Base-by-base conservation (phyloP, 2,113 vertebrate species). In the Sardina pilchardus region DNA sequence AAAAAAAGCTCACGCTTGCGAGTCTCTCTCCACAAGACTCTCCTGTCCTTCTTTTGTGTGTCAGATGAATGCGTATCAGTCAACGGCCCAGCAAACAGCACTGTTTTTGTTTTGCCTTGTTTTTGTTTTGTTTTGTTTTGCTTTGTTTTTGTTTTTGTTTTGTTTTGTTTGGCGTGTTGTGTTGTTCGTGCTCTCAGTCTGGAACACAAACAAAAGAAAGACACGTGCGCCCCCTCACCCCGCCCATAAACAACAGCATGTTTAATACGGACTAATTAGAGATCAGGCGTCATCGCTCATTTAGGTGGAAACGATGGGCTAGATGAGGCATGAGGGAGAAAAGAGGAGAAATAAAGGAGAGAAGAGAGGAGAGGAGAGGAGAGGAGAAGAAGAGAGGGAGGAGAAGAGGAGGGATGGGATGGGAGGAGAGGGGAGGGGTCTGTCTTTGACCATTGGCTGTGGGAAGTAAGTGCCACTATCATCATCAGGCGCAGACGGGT, bases 401-500 rank as follows among this genome's bases (percentile, higher is more conserved):
- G 30, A 75, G 26, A 34, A 36, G 67, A 34, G n/a, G 59, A 10
- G 63, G 26, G 30, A 7, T 30, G 8, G 24, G 30, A 12, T 8
- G 2, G 63, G 12, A 63, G 9, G 26, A 34, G 63, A 9, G 10
- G 9, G 34, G 26, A 36, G 71, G 71, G 14, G 63, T 26, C 9
- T 30, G 63, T 67, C 63, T 67, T 67, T 67, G 71, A 78, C 34
- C 71, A 78, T 36, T 36, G 71, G 71, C 71, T 36, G 71, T 78
- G 71, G 71, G 71, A 16, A 16, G 30, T 78, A 78, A 36, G 71
- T 78, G 71, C 19, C 34, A 17, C 71, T 14, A 78, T 78, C 26
- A 78, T 78, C 71, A 78, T 78, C 71, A 36, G 71, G 71, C 34
- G 71, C 34, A 39, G 71, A 36, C 71, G 14, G 71, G 34, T 34